Conservation (phyloP, 2,888 invertebrate species). For the Synergus laeviventris region DNA sequence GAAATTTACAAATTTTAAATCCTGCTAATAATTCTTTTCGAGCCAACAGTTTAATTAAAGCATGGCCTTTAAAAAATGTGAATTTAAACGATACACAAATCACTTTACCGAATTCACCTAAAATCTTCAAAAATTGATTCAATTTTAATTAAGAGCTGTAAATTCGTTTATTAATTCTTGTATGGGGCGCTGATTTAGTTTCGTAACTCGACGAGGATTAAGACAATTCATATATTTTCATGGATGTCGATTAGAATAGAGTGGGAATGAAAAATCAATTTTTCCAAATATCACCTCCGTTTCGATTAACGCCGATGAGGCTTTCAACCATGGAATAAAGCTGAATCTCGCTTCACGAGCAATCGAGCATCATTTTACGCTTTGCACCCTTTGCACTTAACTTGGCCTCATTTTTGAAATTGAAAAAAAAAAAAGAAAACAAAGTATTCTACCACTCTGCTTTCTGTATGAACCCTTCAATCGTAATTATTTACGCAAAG, state of each 20-base stretch:
- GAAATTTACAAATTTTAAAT: too few relatives aligned
- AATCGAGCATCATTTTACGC: constrained; percentile 18
- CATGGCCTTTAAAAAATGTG: too few relatives aligned
- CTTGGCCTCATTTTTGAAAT: background rate
- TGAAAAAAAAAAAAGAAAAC: background rate
- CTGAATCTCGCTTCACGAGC: constrained; percentile 17
- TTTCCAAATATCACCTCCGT: background rate
- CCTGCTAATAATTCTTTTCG: too few relatives aligned
- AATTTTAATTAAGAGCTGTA: background rate
- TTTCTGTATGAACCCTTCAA: background rate
- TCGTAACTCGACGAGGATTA: background rate
- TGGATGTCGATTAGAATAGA: background rate
- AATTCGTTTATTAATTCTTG: background rate
- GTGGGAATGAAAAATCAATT: constrained; percentile 4
- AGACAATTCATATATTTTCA: background rate
- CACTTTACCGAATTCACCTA: background rate
- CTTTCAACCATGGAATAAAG: background rate
- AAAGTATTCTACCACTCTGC: background rate
- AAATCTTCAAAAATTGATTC: background rate
- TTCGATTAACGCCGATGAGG: background rate
- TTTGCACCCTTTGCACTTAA: background rate
- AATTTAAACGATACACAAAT: background rate
- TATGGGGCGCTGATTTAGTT: background rate
- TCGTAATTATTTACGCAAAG: background rate
- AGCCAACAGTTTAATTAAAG: too few relatives aligned